phyloP scores from a whole-genome alignment of 2,888 invertebrate genomes.

The Heliothis peltigera region DNA sequence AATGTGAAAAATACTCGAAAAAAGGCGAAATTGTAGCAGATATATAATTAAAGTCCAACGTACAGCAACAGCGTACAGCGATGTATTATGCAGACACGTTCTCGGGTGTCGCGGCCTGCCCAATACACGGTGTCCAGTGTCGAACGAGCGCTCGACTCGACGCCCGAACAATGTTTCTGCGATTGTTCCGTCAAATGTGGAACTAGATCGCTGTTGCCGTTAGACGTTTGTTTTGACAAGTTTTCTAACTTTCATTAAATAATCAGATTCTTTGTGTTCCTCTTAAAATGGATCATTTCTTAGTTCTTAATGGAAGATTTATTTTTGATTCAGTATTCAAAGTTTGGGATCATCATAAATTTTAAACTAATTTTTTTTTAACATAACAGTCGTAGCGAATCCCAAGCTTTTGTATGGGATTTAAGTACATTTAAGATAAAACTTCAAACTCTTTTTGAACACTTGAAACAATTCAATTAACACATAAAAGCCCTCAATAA shows the following conservation, averaged over 20 bases:
- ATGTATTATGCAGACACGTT: slow-evolving; percentile 88
- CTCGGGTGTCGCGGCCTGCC: slow-evolving; percentile 78
- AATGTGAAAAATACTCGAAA: slow-evolving; percentile 91
- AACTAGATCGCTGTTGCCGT: slow-evolving; percentile 5
- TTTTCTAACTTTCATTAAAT: not conserved
- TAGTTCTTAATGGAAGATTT: not conserved
- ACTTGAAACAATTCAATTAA: slow-evolving; percentile 51
- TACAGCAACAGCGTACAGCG: slow-evolving; percentile 85
- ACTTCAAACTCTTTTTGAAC: slow-evolving; percentile 18
- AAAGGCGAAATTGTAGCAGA: slow-evolving; percentile 90
- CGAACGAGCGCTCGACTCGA: slow-evolving; percentile 47
- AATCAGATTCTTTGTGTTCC: not conserved
- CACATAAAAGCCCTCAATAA: slow-evolving; percentile 69
- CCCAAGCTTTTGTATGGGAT: too few relatives aligned
- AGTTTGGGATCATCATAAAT: not conserved
- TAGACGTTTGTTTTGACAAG: slow-evolving; percentile 20
- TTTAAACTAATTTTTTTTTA: not conserved
- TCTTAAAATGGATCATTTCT: not conserved
- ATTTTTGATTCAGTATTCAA: not conserved
- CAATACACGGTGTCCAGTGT: slow-evolving; percentile 67
- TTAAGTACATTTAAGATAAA: slow-evolving; percentile 8
- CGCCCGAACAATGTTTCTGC: slow-evolving; percentile 37
- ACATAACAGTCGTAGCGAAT: not conserved
- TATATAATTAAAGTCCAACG: slow-evolving; percentile 89
- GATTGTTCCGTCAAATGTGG: slow-evolving; percentile 44